Evolutionary conservation across 2,797 vertebrate species (phyloP).

Genomic region (Hylomyscus alleni): DNA sequence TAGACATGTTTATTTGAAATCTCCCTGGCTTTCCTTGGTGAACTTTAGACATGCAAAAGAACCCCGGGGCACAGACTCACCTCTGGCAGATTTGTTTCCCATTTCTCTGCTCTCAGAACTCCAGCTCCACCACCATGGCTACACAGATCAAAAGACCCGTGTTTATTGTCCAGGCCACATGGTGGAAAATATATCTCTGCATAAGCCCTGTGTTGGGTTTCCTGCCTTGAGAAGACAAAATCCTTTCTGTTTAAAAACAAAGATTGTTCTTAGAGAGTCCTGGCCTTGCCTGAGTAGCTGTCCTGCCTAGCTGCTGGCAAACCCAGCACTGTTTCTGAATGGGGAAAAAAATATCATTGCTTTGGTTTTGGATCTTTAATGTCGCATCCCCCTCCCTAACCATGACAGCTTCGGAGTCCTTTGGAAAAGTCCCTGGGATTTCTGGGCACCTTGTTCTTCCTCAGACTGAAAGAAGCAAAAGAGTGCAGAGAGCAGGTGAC

Average conservation of each 20-base stretch:
- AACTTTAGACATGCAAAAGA: conserved; percentile 88
- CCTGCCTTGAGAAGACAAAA: conserved; percentile 87
- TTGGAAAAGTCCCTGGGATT: conserved; percentile 68
- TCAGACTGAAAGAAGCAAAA: background rate
- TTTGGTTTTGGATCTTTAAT: conserved; percentile 75
- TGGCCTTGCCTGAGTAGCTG: conserved; percentile 79
- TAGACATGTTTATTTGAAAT: conserved; percentile 89
- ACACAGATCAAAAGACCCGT: conserved; percentile 87
- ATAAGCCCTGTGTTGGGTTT: conserved; percentile 82
- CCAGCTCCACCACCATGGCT: conserved; percentile 74
- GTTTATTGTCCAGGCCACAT: conserved; percentile 88
- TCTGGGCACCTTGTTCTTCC: background rate
- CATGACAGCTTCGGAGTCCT: conserved; percentile 34
- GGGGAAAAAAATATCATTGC: conserved; percentile 80
- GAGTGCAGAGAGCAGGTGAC: background rate
- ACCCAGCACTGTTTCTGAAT: conserved; percentile 84
- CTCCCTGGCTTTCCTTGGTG: conserved; percentile 83
- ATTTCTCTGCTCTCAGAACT: conserved; percentile 83
- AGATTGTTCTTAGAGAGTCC: conserved; percentile 82
- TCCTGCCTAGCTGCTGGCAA: conserved; percentile 83
- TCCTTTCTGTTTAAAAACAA: conserved; percentile 87
- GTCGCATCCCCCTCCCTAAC: background rate
- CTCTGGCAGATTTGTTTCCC: conserved; percentile 87
- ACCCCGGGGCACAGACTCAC: conserved; percentile 83
- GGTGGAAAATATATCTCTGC: conserved; percentile 84